Base-by-base conservation (phyloP, 2,888 invertebrate genomes). In the Dioctria linearis region DNA sequence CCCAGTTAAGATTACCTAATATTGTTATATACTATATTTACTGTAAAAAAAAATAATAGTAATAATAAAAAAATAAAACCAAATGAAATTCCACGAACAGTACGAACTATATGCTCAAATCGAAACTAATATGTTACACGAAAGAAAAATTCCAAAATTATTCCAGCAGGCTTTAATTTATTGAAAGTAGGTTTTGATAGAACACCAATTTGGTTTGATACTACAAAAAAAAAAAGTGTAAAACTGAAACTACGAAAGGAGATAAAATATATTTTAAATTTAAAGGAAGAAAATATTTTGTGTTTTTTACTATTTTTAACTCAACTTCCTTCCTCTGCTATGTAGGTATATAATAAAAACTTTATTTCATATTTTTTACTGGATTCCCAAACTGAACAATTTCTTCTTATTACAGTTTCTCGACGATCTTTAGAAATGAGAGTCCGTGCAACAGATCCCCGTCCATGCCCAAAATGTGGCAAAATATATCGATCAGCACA, bases 401-500 rank as follows among this genome's bases (percentile, higher is more conserved):
- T 2, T 25, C 25, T 25, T 25, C 25, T 25, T 25, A 25, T 25
- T 61, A 67, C 90, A 92, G 94, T 94, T 83, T 93, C 94, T 80
- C 93, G 96, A 84, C 92, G 96, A 84, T 94, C 95, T 71, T 91
- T 96, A 89, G 96, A 96, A 87, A 92, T 96, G 91, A 92, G 96
- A 85, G 96, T 97, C 69, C 92, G 97, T 86, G 97, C 97, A 8
- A 97, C 96, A 39, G 97, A 97, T 90, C 97, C 96, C 2, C 91
- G 97, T 63, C 97, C 96, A 3, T 97, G 97, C 87, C 96, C 96
- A 11, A 96, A 97, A 87, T 97, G 97, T 88, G 96, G 96, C 65
- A 96, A 96, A 90, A 96, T 96, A 87, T 96, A 96, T 90, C 92
- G 96, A 82, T 96, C 96, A 46, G 96, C 97, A 25, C 97, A 97